Base-by-base conservation (phyloP, 2,113 vertebrate species). In the Myotis lucifugus region DNA sequence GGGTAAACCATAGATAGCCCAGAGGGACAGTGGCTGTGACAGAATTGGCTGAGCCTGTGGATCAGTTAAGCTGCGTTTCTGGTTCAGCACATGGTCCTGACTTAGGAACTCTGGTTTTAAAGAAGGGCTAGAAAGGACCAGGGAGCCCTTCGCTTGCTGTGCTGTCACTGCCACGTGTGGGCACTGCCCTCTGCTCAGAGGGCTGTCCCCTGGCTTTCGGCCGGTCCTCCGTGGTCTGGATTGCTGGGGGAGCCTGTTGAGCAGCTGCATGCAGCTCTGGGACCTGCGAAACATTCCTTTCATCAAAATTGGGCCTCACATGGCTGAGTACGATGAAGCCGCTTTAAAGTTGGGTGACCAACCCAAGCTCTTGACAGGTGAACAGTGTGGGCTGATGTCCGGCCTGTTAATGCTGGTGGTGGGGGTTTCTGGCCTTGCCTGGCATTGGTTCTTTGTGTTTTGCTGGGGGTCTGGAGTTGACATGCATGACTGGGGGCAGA, bases 21-120 rank as follows among this genome's bases (percentile, higher is more conserved):
- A 97, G 96, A 97, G 70, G 61, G 82, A 94, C 97, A 97, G 95
- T 94, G 88, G 56, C 97, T 23, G 3, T 76, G 66, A 77, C 78
- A 17, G 84, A 32, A 2, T 27, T 37, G 1, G 12, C 70, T 27
- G 29, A 81, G 93, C 79, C 82, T 29, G 7, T 27, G 73, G 42
- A 5, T 23, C 69, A 2, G 1, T 17, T 40, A 17, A 2, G 29
- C 76, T 3, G 52, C 25, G 52, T 64, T 37, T 32, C 61, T 66
- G 67, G 56, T 74, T 70, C 14, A 27, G 29, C 27, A 27, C 3
- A 0, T 2, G 13, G 23, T 52, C 42, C 5, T 54, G n/a, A 19
- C n/a, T 18, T 11, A 5, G 3, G 18, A 40, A 23, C 52, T 29
- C 3, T 3, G 1, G 48, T 12, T 34, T 69, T 48, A 56, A 72